Evolutionary conservation across 2,797 vertebrate genomes (phyloP).

Genomic region (Tolypeutes matacus): DNA sequence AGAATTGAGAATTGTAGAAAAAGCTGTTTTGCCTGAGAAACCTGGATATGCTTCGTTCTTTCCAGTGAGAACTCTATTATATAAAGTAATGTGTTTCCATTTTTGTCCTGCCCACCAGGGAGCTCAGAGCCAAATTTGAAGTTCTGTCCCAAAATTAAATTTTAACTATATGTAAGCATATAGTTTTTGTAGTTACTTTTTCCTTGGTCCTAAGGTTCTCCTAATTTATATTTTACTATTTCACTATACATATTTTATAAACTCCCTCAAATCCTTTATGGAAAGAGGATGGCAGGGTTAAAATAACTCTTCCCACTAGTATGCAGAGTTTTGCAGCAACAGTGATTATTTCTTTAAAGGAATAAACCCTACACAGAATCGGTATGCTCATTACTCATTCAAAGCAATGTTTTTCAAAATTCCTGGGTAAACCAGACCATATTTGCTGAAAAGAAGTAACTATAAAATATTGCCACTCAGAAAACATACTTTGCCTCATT

Average conservation of each 20-base stretch:
- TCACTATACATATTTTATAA: not conserved
- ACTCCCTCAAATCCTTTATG: not conserved
- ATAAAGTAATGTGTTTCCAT: conserved; percentile 24
- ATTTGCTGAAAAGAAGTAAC: not conserved
- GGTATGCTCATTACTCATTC: not conserved
- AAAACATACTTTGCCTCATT: not conserved
- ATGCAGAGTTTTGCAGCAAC: not conserved
- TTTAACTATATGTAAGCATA: not conserved
- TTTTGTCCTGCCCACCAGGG: not conserved
- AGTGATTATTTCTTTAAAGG: not conserved
- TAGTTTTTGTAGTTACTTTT: not conserved
- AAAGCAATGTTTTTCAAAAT: not conserved
- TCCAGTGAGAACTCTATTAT: conserved; percentile 11
- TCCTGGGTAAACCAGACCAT: not conserved
- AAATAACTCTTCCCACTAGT: not conserved
- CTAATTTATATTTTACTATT: not conserved
- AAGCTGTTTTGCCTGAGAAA: conserved; percentile 43
- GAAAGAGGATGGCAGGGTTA: not conserved
- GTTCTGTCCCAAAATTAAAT: not conserved
- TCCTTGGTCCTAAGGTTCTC: not conserved
- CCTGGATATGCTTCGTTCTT: not conserved
- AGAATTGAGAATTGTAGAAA: conserved; percentile 15
- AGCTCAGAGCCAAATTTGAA: conserved; percentile 32
- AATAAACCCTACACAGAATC: not conserved
- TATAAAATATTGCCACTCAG: not conserved